Evolutionary conservation across 2,797 vertebrate species (phyloP).

Genomic region (Dermochelys coriacea): DNA sequence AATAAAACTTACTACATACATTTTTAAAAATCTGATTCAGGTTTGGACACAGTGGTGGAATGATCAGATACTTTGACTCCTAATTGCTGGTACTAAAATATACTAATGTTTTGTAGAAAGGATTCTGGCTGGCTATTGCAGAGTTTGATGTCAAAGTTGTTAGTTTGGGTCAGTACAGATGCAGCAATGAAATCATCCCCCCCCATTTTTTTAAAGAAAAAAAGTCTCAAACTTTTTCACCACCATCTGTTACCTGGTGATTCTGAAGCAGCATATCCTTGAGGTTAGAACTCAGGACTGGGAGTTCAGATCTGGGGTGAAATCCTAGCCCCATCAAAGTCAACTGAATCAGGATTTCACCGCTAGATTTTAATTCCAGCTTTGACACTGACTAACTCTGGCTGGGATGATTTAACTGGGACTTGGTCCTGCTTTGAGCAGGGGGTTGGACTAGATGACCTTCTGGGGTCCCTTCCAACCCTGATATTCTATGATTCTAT

Average conservation of each 20-base stretch:
- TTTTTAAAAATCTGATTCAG: background rate
- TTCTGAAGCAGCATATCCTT: background rate
- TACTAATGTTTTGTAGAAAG: background rate
- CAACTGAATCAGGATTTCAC: background rate
- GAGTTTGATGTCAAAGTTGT: background rate
- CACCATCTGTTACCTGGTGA: background rate
- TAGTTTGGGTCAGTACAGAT: background rate
- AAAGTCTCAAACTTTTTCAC: accelerated
- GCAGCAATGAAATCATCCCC: accelerated
- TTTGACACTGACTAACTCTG: background rate
- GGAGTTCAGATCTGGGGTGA: background rate
- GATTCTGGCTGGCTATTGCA: background rate
- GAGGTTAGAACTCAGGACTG: background rate
- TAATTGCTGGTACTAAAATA: background rate
- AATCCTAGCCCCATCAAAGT: background rate
- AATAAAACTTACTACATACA: background rate
- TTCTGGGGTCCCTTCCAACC: too few species aligned
- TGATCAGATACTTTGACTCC: background rate
- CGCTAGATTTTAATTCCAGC: background rate
- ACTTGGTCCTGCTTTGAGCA: too few species aligned
- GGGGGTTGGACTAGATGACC: too few species aligned
- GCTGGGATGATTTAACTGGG: too few species aligned
- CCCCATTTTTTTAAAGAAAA: accelerated
- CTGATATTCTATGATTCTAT: too few species aligned
- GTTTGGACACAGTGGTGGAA: background rate